Base-by-base conservation (phyloP, 2,888 invertebrate genomes). In the Amaurobius ferox region DNA sequence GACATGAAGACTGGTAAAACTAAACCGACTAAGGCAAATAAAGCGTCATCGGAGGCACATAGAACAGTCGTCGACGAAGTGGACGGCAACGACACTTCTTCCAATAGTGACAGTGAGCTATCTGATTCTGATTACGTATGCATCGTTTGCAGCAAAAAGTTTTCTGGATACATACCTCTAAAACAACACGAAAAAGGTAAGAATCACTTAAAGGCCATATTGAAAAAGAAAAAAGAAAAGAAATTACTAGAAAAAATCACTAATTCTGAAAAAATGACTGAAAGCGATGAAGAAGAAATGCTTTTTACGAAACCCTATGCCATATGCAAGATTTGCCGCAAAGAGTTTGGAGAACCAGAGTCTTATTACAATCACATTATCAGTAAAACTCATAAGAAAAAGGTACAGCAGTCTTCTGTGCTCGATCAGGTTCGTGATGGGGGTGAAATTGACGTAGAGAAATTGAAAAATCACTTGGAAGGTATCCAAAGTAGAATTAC, bases 161-260 rank as follows among this genome's bases (percentile, higher is more conserved):
- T 66, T 19, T 30, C 66, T 9, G 28, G 66, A 2, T 30, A 32
- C 6, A 7, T 2, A 19, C 28, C 66, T 9, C 19, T 7, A 3
- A 35, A 32, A 35, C 66, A 66, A 11, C 66, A 66, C 66, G 1
- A 19, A 16, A 66, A 66, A 32, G 35, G 66, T 7, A 32, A n/a
- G 7, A 66, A 66, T 6, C 66, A 66, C 32, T 2, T n/a, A 0
- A 66, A 66, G 11, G 66, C 66, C 1, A n/a, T 35, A 9, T 7
- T 9, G 2, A 29, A 23, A 32, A 30, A 23, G 32, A 16, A 35
- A 30, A 16, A 9, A 9, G 11, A 32, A 32, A n/a, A 28, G 13
- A 64, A 64, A n/a, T 6, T 64, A 9, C 2, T 26, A 29, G n/a
- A 29, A 1, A 30, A 5, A 11, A 29, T 29, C 3, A 61, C 26